phyloP scores from a whole-genome alignment of 2,888 invertebrate genomes.

The Agrochola lychnidis region DNA sequence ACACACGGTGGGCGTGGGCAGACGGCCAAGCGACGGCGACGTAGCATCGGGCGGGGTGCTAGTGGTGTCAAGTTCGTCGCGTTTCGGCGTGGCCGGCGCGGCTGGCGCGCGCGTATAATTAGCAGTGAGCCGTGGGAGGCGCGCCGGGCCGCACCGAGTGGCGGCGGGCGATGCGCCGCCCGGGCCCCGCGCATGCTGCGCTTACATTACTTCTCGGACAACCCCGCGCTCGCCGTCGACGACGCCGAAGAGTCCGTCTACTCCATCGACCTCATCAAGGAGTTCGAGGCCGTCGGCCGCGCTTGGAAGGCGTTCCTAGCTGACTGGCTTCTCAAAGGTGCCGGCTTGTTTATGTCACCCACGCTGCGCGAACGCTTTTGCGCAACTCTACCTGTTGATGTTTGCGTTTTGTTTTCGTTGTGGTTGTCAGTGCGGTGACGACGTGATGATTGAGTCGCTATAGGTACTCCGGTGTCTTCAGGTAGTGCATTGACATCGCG shows the following conservation, averaged over 20 bases:
- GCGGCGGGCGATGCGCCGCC: constrained; percentile 86
- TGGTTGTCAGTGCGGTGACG: constrained; percentile 53
- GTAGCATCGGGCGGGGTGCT: constrained; percentile 68
- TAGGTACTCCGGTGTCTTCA: constrained; percentile 42
- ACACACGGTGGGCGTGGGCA: constrained; percentile 71
- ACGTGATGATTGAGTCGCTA: constrained; percentile 37
- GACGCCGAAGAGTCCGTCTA: constrained; percentile 92
- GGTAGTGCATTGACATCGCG: constrained; percentile 58
- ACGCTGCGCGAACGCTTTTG: constrained; percentile 66
- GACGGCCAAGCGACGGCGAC: constrained; percentile 76
- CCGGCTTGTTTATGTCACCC: constrained; percentile 82
- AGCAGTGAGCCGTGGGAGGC: constrained; percentile 89
- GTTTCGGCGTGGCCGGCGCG: constrained; percentile 72
- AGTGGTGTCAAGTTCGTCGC: constrained; percentile 79
- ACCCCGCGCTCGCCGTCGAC: constrained; percentile 92
- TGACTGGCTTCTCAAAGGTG: constrained; percentile 91
- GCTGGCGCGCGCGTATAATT: constrained; percentile 82
- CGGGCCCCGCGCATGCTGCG: constrained; percentile 93
- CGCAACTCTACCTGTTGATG: constrained; percentile 68
- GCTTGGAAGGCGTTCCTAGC: constrained; percentile 94
- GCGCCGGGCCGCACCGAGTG: constrained; percentile 88
- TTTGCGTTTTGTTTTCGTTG: constrained; percentile 72
- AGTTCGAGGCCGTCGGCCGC: constrained; percentile 95
- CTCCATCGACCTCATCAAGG: constrained; percentile 96
- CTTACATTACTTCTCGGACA: constrained; percentile 96